phyloP scores from a whole-genome alignment of 2,113 vertebrate genomes.

The Picathartes gymnocephalus region DNA sequence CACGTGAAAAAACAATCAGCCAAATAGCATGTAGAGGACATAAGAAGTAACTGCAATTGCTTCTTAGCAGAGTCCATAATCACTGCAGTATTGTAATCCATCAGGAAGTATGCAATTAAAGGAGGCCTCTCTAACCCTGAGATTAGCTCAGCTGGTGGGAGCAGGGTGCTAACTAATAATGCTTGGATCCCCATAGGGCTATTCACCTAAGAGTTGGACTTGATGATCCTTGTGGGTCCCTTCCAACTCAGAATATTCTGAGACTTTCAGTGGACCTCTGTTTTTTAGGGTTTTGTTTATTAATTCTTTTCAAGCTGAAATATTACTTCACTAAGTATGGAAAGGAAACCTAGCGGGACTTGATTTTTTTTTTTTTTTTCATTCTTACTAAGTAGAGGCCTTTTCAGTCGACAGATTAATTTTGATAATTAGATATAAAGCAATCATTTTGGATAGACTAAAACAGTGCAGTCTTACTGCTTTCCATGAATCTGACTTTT shows the following conservation, averaged over 20 bases:
- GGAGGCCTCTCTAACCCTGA: not conserved
- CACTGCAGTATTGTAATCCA: not conserved
- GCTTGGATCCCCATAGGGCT: not conserved
- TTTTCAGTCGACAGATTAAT: not conserved
- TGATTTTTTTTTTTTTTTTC: not conserved
- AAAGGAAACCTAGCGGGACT: not conserved
- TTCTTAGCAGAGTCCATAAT: not conserved
- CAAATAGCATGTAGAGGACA: not conserved
- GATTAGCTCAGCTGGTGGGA: not conserved
- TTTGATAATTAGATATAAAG: not conserved
- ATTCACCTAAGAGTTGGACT: not conserved
- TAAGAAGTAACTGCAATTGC: not conserved
- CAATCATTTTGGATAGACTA: not conserved
- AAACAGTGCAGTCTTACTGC: not conserved
- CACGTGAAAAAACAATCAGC: not conserved
- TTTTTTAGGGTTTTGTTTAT: rapidly evolving
- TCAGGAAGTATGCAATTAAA: not conserved
- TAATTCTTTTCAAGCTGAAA: not conserved
- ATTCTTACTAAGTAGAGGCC: not conserved
- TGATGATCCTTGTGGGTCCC: not conserved
- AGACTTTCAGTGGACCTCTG: not conserved
- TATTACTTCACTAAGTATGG: not conserved
- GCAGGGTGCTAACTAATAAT: not conserved
- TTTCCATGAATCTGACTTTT: not conserved
- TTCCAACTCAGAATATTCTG: not conserved